These are phyloP conservation scores for Nibea albiflora DNA, from an alignment of 2,113 vertebrate species.

Conservation along the genomic window DNA sequence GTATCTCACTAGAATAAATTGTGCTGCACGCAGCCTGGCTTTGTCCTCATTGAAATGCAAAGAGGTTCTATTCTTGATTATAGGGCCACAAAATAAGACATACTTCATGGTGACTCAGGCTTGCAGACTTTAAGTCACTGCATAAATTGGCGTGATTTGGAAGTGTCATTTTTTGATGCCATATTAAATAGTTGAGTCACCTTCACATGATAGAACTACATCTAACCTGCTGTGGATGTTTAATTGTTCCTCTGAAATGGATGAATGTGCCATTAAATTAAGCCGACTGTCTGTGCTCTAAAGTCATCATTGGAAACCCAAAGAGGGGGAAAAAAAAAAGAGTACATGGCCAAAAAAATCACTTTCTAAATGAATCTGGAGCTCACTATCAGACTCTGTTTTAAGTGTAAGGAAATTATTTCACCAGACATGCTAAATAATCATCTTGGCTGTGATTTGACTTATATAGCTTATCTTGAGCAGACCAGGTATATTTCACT, in stretches of 20 bases:
- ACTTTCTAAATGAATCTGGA: conserved; percentile 40
- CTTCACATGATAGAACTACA: conserved; percentile 45
- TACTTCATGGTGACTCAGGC: conserved; percentile 33
- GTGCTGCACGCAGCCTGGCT: conserved; percentile 11
- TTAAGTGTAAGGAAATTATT: conserved; percentile 13
- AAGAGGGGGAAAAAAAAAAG: neutral
- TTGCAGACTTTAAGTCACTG: conserved; percentile 38
- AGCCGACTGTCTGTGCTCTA: conserved; percentile 30
- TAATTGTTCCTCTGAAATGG: conserved; percentile 49
- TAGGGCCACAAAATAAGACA: conserved; percentile 37
- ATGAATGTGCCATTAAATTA: conserved; percentile 47
- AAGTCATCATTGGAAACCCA: conserved; percentile 41
- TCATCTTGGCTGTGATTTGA: conserved; percentile 2
- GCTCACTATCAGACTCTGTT: neutral
- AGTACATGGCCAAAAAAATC: conserved; percentile 27
- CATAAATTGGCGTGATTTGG: conserved; percentile 36
- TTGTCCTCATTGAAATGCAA: conserved; percentile 41
- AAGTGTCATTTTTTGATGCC: conserved; percentile 47
- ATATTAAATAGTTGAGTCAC: conserved; percentile 46
- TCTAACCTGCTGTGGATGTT: conserved; percentile 29
- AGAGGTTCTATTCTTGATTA: conserved; percentile 39
- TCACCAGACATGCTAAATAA: neutral
- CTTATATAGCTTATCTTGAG: neutral
- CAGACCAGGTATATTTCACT: neutral
- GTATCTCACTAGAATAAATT: conserved; percentile 21